Conservation (phyloP, 2,797 vertebrate species). For the Poeciliopsis paucimaculata region DNA sequence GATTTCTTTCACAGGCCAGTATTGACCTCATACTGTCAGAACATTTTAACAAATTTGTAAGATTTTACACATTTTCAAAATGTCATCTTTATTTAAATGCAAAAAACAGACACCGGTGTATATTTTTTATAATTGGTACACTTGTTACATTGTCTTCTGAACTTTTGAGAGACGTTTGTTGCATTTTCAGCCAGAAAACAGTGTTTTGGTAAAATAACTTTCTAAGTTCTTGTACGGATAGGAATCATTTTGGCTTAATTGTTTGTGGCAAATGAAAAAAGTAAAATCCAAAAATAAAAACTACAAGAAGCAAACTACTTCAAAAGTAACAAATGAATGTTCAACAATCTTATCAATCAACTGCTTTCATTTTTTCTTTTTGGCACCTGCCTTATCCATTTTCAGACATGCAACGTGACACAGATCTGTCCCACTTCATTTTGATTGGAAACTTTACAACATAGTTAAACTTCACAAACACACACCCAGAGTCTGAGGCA, state of each 20-base stretch:
- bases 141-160: neutral
- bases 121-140: neutral
- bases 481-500: neutral
- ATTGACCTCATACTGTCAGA: no score
- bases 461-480: neutral
- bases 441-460: neutral
- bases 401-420: no score
- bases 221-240: neutral
- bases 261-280: neutral
- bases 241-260: neutral
- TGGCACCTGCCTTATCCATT: no score
- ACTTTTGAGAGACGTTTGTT: neutral
- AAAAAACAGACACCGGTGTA: neutral
- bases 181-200: neutral
- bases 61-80: neutral
- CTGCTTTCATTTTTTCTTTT: neutral
- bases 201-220: neutral
- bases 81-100: neutral
- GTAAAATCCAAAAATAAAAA: neutral
- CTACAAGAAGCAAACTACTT: neutral
- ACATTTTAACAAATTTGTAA: no score
- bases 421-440: neutral
- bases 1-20: neutral
- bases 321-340: neutral
- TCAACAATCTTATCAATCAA: neutral